These are phyloP conservation scores for Tragulus kanchil DNA, from an alignment of 2,113 vertebrate species.

Conservation along the genomic window DNA sequence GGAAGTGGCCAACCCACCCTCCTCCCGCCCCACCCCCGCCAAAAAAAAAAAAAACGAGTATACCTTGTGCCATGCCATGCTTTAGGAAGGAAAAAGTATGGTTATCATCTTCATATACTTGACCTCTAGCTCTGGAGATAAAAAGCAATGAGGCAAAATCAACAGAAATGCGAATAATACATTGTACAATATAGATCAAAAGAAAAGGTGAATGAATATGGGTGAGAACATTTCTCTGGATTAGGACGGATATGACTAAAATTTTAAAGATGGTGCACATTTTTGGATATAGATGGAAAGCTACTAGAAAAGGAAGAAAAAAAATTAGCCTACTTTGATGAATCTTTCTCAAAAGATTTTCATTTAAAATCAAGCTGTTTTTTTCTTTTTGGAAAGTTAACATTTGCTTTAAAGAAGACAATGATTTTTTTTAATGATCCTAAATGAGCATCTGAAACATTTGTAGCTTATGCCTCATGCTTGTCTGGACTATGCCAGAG, in stretches of 20 bases:
- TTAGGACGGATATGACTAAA: neutral
- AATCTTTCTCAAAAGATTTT: slow-evolving; percentile 4
- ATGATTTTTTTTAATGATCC: neutral
- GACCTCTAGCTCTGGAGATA: neutral
- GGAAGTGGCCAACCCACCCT: too few relatives aligned
- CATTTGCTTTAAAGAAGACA: neutral
- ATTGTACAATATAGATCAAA: neutral
- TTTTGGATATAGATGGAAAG: neutral
- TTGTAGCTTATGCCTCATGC: neutral
- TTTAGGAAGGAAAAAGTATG: neutral
- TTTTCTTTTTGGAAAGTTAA: neutral
- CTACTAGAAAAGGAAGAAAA: neutral
- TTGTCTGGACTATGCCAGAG: neutral
- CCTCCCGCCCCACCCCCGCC: too few relatives aligned
- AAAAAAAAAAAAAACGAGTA: neutral
- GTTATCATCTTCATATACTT: neutral
- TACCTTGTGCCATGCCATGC: neutral
- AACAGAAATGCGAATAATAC: neutral
- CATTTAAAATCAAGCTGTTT: neutral
- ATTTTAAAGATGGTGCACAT: neutral
- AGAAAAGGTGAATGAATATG: neutral
- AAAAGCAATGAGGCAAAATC: slow-evolving; percentile 21
- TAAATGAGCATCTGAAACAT: neutral
- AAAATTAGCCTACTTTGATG: neutral
- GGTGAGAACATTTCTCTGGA: neutral